Evolutionary conservation across 2,113 vertebrate genomes (phyloP), one percentile per base, ranked within the genome.

Genomic region (Cyphomyrus discorhynchus): DNA sequence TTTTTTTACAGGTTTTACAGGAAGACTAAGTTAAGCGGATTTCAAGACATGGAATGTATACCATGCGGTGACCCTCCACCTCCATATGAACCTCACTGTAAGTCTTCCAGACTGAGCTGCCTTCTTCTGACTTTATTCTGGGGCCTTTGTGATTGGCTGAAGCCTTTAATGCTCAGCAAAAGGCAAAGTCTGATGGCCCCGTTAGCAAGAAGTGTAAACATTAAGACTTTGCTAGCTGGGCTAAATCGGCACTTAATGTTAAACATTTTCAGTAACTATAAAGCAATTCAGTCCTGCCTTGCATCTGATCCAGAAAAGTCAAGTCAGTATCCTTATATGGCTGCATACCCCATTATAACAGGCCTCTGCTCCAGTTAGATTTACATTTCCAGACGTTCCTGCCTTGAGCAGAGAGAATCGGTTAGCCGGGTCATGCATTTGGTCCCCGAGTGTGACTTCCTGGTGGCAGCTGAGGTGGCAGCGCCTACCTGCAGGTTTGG

Each of bases 11-110:
- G 98, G 80, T 99, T 97, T 95, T 99, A 99, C 90, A 97, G 98
- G 93, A 99, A 99, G 94, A 99, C 98, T 0, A 99, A 98, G 91
- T 95, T 99, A 89, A 98, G 98, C 90, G 98, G 98, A 86, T 99
- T 99, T 94, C 98, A 99, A 91, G 98, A 99, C 92, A 97, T 98
- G 98, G 98, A 99, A 93, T 99, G 98, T 89, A 97, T 98, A 92
- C 98, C 97, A 46, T 99, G 98, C 92, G 98, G 98, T 88, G 97
- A 99, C 91, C 97, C 97, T 13, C 98, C 98, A 5, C 98, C 98
- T 91, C 97, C 97, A 0, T 98, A 99, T 84, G 98, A 99, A 90
- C 97, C 97, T 11, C 98, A 98, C 93, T 99, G 98, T 99, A 96
- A 99, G 98, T 96, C 0, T 0, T 35, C 10, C 10, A 21, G 35